phyloP scores from a whole-genome alignment of 2,797 vertebrate species.

The Crenichthys baileyi region DNA sequence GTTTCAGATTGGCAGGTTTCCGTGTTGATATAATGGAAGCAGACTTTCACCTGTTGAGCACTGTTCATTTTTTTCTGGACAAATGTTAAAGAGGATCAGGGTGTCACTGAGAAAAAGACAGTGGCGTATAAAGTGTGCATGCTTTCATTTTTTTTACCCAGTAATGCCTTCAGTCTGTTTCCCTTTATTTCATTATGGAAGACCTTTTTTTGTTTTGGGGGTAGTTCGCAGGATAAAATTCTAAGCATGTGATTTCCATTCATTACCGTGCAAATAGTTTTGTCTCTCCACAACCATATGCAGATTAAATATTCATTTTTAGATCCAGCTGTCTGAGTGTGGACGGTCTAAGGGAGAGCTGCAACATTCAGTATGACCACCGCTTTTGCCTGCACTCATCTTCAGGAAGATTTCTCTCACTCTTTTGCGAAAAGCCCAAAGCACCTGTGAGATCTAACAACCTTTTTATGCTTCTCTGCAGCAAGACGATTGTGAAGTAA shows the following conservation, averaged over 20 bases:
- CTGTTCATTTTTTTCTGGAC: constrained; percentile 4
- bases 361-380: background rate
- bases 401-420: constrained; percentile 48
- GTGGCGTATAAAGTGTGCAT: background rate
- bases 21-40: constrained; percentile 19
- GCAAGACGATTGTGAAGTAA: constrained; percentile 58
- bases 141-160: background rate
- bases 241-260: background rate
- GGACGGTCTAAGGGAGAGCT: background rate
- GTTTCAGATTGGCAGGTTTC: constrained; percentile 37
- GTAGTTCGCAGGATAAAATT: background rate
- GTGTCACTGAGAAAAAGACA: background rate
- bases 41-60: constrained; percentile 20
- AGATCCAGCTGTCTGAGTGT: background rate
- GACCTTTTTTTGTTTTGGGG: background rate
- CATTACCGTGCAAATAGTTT: background rate
- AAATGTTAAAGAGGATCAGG: constrained; percentile 8
- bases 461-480: constrained; percentile 36
- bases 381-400: constrained; percentile 23
- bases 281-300: background rate
- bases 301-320: background rate
- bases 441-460: constrained; percentile 63
- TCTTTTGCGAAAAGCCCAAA: constrained; percentile 64
- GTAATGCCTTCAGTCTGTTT: background rate
- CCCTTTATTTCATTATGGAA: background rate